Evolutionary conservation across 1,140 invertebrate species (phyloP), one percentile per base, ranked within the genome.

Genomic region (Eufriesea mexicana): DNA sequence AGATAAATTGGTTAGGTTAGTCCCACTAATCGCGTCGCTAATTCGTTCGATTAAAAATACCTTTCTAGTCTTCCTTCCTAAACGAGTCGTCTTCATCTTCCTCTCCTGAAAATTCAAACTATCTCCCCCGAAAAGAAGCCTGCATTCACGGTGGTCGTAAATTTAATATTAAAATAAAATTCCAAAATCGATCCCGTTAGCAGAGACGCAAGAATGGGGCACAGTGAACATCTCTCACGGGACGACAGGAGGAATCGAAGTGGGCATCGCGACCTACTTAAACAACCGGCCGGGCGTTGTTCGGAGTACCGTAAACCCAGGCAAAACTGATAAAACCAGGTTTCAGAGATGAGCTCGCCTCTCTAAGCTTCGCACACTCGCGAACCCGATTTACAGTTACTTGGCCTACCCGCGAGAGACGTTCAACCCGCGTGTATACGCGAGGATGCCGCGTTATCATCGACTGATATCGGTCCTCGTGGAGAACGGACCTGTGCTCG

Each of bases 311-410:
- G 83, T 85, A 87, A 84, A 82, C 86, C 83, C 74, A 47, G 77
- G 81, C 74, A 78, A 86, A 72, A 85, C 81, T 89, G 90, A 91
- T 91, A 90, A 88, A 84, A 89, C 83, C 66, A 74, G 79, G 72
- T 88, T 86, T 64, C 81, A 79, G 72, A 87, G 76, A 83, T 74
- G 78, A 67, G 77, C 54, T 28, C 83, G 64, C 64, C 68, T 64
- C 75, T 79, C 54, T 74, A 81, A 62, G 59, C 59, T 75, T 66
- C 67, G 59, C 83, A 62, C 73, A 72, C 74, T 61, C 64, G 67
- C 76, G 62, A 78, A 71, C 59, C 42, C 73, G 66, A 61, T 83
- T 84, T 89, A 88, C 84, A 90, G 86, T 91, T 89, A 91, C 83
- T 87, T 90, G 83, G 82, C 83, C 84, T 83, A 86, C 80, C 72